phyloP scores from a whole-genome alignment of 92 coral and sea anemone genomes.

The Parazoanthus atlanticus region DNA sequence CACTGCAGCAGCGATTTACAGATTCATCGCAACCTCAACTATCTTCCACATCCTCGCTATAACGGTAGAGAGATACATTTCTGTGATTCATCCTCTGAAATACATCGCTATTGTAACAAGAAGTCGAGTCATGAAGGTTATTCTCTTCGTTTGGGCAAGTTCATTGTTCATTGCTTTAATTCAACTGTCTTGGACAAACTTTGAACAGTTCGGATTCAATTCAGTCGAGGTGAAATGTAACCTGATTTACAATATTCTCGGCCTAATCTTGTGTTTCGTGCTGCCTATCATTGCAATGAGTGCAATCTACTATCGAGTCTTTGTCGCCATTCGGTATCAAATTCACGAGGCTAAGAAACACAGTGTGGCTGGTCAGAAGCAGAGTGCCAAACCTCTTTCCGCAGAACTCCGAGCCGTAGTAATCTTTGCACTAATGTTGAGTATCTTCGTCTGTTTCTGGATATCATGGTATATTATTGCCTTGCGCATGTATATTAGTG shows the following conservation, averaged over 20 bases:
- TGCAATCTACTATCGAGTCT: conserved; percentile 22
- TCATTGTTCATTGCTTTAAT: conserved; percentile 19
- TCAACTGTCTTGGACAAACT: conserved; percentile 39
- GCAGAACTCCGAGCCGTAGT: conserved; percentile 34
- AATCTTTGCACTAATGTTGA: conserved; percentile 31
- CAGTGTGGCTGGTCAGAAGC: conserved; percentile 1
- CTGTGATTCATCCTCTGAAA: conserved; percentile 31
- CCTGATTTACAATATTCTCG: conserved; percentile 11
- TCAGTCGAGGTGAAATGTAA: conserved; percentile 18
- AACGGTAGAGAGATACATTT: conserved; percentile 39
- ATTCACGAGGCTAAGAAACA: conserved; percentile 11
- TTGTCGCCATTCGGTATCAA: conserved; percentile 24
- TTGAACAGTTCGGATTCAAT: not conserved
- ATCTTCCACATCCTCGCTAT: conserved; percentile 35
- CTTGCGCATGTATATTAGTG: conserved; percentile 8
- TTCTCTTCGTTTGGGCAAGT: conserved; percentile 11
- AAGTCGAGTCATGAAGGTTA: conserved; percentile 35
- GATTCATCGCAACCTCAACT: conserved; percentile 35
- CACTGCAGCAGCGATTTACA: conserved; percentile 29
- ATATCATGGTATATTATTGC: conserved; percentile 33
- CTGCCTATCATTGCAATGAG: conserved; percentile 21
- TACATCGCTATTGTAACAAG: conserved; percentile 36
- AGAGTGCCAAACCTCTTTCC: not conserved
- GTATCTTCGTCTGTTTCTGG: conserved; percentile 36
- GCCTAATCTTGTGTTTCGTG: conserved; percentile 6